Percentiles rank a stretch among this genome's conserved stretches.
These are phyloP conservation scores for Galeruca laticollis DNA, from an alignment of 2,888 invertebrate genomes.

Conservation along the genomic window DNA sequence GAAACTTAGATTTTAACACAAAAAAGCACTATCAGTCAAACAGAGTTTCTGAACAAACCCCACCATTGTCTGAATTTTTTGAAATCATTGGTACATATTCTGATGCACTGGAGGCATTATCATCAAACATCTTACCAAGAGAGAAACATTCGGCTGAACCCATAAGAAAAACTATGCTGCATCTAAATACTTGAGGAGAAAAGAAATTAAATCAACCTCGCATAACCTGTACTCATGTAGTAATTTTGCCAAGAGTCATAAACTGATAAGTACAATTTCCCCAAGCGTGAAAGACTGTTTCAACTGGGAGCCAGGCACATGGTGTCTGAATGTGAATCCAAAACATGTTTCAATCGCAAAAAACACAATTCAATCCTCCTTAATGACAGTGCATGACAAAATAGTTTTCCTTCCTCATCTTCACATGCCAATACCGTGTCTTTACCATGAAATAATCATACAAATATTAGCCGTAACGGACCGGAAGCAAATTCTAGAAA, in stretches of 20 bases:
- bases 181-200: neutral
- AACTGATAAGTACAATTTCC: neutral
- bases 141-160: slow-evolving; percentile 3
- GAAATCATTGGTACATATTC: neutral
- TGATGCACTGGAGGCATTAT: too few species aligned
- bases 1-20: too few species aligned
- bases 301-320: slow-evolving; percentile 7
- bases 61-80: slow-evolving; percentile 3
- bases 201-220: slow-evolving; percentile 5
- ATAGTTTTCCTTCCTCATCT: neutral
- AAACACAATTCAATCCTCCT: slow-evolving; percentile 2
- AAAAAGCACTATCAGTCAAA: too few species aligned
- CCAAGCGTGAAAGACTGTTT: slow-evolving; percentile 6
- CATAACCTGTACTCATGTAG: slow-evolving; percentile 1
- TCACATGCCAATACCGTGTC: neutral
- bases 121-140: slow-evolving; percentile 6
- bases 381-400: slow-evolving; percentile 10
- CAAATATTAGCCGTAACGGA: neutral
- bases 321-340: too few species aligned
- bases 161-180: slow-evolving; percentile 1
- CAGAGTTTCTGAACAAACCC: neutral
- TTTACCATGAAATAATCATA: too few species aligned
- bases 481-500: neutral
- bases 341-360: slow-evolving; percentile 3
- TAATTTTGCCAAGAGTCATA: slow-evolving; percentile 5